A percentile compares a stretch with the other conserved stretches of the same genome.
These are phyloP conservation scores for Alcedo quadribrachys DNA, from an alignment of 2,797 vertebrate genomes.

Conservation along the genomic window DNA sequence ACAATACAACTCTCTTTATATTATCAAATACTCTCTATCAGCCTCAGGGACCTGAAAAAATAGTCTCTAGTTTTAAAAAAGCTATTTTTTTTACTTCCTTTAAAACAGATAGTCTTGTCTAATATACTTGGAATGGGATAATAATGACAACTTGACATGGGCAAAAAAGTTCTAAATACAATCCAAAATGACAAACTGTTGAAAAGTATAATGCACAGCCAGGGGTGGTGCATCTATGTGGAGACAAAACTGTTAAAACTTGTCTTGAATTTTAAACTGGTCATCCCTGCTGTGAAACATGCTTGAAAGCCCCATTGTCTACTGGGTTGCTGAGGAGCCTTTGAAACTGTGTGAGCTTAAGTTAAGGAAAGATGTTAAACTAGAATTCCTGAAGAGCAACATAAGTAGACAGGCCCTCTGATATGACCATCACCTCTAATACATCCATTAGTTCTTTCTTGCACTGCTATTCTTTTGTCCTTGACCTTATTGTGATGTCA, in stretches of 20 bases:
- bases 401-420: neutral
- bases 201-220: constrained; percentile 11
- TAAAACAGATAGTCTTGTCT: neutral
- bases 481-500: neutral
- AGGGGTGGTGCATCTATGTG: neutral
- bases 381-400: neutral
- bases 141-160: neutral
- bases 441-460: neutral
- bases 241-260: neutral
- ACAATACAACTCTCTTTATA: neutral
- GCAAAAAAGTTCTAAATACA: neutral
- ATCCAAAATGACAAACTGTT: constrained; percentile 30
- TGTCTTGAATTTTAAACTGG: neutral
- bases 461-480: neutral
- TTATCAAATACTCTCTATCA: neutral
- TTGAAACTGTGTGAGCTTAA: neutral
- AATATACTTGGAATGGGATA: neutral
- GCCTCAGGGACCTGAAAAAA: neutral
- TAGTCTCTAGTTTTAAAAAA: neutral
- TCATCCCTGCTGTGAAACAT: neutral
- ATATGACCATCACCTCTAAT: neutral
- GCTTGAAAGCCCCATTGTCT: neutral
- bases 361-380: neutral
- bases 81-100: neutral
- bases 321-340: neutral